Evolutionary conservation across 64 coral and sea anemone species (phyloP), one percentile per base, ranked within the genome.

Genomic region (Platygyra sinensis): DNA sequence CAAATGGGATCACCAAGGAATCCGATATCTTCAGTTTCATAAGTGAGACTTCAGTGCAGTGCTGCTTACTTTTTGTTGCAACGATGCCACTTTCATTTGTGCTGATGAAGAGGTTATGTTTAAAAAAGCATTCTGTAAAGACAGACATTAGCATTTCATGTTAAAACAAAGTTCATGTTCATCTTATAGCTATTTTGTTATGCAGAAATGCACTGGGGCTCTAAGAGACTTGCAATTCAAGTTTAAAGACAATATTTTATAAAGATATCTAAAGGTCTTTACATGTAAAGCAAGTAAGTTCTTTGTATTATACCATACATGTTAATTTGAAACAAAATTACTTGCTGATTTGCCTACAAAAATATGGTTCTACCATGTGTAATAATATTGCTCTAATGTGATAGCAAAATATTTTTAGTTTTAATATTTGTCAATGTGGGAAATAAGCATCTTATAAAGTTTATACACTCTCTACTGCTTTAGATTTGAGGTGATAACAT

Each of bases 1-100:
- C 94, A 99, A 55, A 99, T 99, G 97, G 97, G 97, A 9, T 96
- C 97, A 11, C 97, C 97, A 36, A 61, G 89, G 50, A 99, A 94
- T 75, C 87, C 91, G 0, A 99, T 99, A 29, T 99, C 97, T 24
- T 99, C 97, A 20, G 97, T 99, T 20, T 99, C 97, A 18, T 99
- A 94, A 77, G 69, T 12, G n/a, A 77, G 72, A 57, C 73, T 67
- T 55, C 4, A 73, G 29, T 55, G 36, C 33, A 18, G 7, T 7
- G 51, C 32, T 33, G 25, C 42, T 25, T 12, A 75, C 29, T 76
- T 76, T 29, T 22, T 61, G 52, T 88, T 88, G 39, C 36, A 18
- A 52, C 30, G 38, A 60, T 73, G 29, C 54, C 30, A 42, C 27
- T 60, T 28, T 30, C 42, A 78, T 60, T 80, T 29, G 52, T 31